These are phyloP conservation scores for Taenaris catops DNA, from an alignment of 2,888 invertebrate species.

Conservation along the genomic window DNA sequence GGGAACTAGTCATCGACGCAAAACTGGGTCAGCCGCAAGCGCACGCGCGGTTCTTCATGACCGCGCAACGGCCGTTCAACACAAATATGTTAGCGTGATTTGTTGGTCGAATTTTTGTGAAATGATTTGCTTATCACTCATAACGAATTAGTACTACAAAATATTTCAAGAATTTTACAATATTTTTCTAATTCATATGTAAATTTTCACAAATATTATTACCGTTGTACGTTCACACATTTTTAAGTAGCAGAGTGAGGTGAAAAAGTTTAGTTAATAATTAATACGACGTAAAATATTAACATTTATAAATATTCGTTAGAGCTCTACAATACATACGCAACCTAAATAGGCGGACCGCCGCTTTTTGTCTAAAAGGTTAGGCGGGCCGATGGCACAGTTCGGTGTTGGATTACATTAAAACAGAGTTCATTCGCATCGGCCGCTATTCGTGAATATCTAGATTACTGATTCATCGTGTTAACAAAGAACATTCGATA, in stretches of 20 bases:
- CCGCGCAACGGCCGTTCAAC: conserved; percentile 28
- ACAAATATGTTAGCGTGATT: conserved; percentile 18
- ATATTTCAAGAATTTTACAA: background rate
- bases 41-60: conserved; percentile 58
- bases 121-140: conserved; percentile 8
- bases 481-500: conserved; percentile 46
- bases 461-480: conserved; percentile 65
- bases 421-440: conserved; percentile 72
- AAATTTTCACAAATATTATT: no score
- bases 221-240: no score
- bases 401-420: conserved; percentile 67
- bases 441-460: conserved; percentile 59
- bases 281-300: no score
- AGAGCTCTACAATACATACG: conserved; percentile 21
- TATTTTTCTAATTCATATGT: no score
- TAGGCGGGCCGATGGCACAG: conserved; percentile 66
- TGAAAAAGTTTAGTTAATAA: no score
- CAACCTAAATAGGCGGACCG: conserved; percentile 40
- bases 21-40: conserved; percentile 66
- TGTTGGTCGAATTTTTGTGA: conserved; percentile 15
- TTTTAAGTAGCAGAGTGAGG: no score
- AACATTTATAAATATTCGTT: conserved; percentile 13
- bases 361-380: conserved; percentile 61
- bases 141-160: conserved; percentile 1
- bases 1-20: conserved; percentile 47